These are phyloP conservation scores for Oopsacas minuta DNA, from an alignment of 37 sponge, comb jelly and placozoan species.

Conservation along the genomic window DNA sequence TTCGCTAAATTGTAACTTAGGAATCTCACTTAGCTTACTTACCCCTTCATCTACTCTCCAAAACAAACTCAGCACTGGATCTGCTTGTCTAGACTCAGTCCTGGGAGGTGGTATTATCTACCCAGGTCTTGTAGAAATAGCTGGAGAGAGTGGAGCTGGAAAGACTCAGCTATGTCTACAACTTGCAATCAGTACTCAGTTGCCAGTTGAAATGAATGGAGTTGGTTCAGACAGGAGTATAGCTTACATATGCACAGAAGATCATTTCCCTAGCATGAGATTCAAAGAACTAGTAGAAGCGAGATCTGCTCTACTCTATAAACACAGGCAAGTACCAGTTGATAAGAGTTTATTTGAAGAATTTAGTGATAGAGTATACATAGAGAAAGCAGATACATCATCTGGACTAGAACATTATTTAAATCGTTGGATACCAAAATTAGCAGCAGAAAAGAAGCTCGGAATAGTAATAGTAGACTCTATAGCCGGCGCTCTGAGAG, in stretches of 20 bases:
- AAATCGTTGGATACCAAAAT: background rate
- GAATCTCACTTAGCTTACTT: background rate
- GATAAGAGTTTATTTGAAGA: conserved; percentile 20
- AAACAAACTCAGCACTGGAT: conserved; percentile 47
- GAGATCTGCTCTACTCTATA: conserved; percentile 22
- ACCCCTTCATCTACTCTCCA: background rate
- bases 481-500: conserved; percentile 68
- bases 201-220: conserved; percentile 55
- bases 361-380: conserved; percentile 21
- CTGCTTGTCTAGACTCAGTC: conserved; percentile 36
- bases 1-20: background rate
- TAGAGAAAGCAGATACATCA: conserved; percentile 21
- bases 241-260: conserved; percentile 75
- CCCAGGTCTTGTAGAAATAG: conserved; percentile 61
- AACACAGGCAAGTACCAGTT: background rate
- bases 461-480: conserved; percentile 74
- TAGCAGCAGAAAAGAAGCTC: conserved; percentile 30
- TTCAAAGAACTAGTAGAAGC: conserved; percentile 42
- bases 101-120: conserved; percentile 67
- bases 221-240: conserved; percentile 44
- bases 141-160: conserved; percentile 76
- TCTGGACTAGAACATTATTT: background rate
- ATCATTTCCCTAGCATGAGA: conserved; percentile 68
- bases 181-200: conserved; percentile 67
- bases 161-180: conserved; percentile 89